Base-by-base conservation (phyloP, 2,113 vertebrate species). In the Nerophis ophidion region DNA sequence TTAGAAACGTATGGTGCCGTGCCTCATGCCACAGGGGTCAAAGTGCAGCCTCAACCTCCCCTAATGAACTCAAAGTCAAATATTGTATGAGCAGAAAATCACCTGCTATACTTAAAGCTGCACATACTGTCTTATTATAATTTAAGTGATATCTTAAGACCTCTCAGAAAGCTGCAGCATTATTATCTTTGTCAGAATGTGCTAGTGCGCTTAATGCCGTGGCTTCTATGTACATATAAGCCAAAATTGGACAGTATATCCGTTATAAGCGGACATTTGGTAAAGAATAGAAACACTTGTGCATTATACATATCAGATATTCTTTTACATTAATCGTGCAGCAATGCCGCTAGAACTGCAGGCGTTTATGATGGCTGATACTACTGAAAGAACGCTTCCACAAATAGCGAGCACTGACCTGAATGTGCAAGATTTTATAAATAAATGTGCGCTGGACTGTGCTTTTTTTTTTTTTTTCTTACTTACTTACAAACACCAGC, bases 361-460 rank as follows among this genome's bases (percentile, higher is more conserved):
- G 52, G 36, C 16, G 59, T 72, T 67, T 61, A 52, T 69, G 59
- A 19, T 66, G 65, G 34, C 60, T 66, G 46, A 48, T 66, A 60
- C 72, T 66, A 63, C 83, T 72, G 53, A 70, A 68, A 80, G 9
- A 55, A 61, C 42, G 48, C 38, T 72, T 60, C 58, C 62, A 63
- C 62, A 82, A 79, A 79, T 74, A 85, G 80, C 74, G 85, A 82
- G 60, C 80, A 80, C 78, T 88, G 85, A 89, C 83, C 87, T 81
- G 83, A 71, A 88, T 85, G 60, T 77, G 76, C 73, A 82, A 61
- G 70, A 60, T 63, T 82, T 79, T 89, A 90, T 87, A 89, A 90
- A 90, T 44, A 48, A 33, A 53, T 65, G 26, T 66, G 52, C 42
- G 17, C 40, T 45, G 60, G 68, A 73, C 63, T 61, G 71, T 66